A percentile compares a stretch with the other conserved stretches of the same genome.
These are phyloP conservation scores for Eupristina koningsbergeri DNA, from an alignment of 1,140 invertebrate species.

Conservation along the genomic window DNA sequence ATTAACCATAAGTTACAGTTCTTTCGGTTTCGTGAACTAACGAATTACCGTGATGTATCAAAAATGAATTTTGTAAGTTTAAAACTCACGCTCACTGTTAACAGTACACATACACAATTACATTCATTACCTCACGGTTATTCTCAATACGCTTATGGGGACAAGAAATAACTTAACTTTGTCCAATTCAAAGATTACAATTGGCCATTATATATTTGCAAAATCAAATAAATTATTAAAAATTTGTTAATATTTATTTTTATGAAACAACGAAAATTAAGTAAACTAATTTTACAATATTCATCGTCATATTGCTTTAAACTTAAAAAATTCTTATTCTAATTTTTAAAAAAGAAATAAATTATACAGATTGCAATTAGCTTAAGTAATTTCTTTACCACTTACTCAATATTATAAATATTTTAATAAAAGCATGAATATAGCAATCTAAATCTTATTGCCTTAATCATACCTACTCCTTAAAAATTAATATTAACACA, in stretches of 20 bases:
- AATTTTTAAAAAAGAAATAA: too few species aligned
- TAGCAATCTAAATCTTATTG: too few species aligned
- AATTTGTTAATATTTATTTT: not conserved
- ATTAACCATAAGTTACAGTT: constrained; percentile 1
- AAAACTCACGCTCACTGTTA: not conserved
- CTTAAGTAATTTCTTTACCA: too few species aligned
- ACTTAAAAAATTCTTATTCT: too few species aligned
- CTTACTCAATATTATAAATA: too few species aligned
- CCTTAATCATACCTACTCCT: too few species aligned
- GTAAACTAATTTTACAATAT: too few species aligned
- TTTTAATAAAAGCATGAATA: too few species aligned
- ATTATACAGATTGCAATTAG: too few species aligned
- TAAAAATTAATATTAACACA: too few species aligned
- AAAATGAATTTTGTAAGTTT: constrained; percentile 41
- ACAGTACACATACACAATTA: not conserved
- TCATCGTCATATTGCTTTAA: too few species aligned
- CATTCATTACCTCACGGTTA: constrained; percentile 20
- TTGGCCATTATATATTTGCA: not conserved
- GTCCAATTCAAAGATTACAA: not conserved
- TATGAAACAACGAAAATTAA: too few species aligned
- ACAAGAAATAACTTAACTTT: not conserved
- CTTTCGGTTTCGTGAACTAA: constrained; percentile 19
- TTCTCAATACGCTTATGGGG: constrained; percentile 6
- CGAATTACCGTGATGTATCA: constrained; percentile 42
- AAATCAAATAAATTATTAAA: not conserved